Conservation (phyloP, 2,797 vertebrate genomes). For the Florisuga fusca region DNA sequence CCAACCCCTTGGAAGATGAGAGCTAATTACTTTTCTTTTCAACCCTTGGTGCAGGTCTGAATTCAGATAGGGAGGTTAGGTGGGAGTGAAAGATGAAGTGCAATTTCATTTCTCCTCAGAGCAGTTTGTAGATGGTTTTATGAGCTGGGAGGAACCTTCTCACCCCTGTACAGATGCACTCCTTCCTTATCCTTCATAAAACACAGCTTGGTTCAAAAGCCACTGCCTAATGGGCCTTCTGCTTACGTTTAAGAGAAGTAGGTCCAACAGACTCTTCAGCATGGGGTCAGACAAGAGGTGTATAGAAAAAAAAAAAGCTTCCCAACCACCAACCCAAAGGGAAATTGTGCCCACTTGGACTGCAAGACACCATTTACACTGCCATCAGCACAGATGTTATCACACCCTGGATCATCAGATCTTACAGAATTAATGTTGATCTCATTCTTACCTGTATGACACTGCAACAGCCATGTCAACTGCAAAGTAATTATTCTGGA, state of each 20-base stretch:
- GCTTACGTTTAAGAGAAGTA: background rate
- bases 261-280: background rate
- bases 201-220: conserved; percentile 23
- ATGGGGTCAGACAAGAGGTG: background rate
- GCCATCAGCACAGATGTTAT: background rate
- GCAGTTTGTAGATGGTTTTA: background rate
- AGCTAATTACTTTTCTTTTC: background rate
- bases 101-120: background rate
- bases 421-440: background rate
- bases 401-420: background rate
- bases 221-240: background rate
- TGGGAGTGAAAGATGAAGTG: background rate
- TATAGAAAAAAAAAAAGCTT: background rate
- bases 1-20: background rate
- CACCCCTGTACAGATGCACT: background rate
- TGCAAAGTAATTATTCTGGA: background rate
- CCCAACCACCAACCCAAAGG: background rate
- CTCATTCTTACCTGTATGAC: background rate
- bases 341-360: background rate
- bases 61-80: background rate
- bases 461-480: background rate
- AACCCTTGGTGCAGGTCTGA: background rate
- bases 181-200: background rate
- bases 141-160: background rate
- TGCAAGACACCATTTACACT: background rate